A percentile compares a stretch with the other conserved stretches of the same genome.
These are phyloP conservation scores for Echiichthys vipera DNA, from an alignment of 2,797 vertebrate species.

Conservation along the genomic window DNA sequence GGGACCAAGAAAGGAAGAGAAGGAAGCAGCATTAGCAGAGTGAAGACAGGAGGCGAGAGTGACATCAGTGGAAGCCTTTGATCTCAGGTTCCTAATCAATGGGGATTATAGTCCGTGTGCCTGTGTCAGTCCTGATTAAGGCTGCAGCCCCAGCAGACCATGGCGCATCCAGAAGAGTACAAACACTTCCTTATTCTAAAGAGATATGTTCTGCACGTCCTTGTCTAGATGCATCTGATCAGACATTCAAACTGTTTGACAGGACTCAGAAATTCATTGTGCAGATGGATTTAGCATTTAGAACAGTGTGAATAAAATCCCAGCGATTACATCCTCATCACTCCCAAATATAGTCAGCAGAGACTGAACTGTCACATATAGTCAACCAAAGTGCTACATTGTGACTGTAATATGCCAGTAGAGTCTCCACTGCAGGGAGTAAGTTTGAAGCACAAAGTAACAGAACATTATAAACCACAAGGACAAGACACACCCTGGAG, in stretches of 20 bases:
- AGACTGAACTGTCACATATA: slow-evolving; percentile 29
- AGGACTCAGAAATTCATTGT: slow-evolving; percentile 10
- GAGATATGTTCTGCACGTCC: slow-evolving; percentile 4
- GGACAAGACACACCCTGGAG: slow-evolving; percentile 44
- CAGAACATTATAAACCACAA: slow-evolving; percentile 40
- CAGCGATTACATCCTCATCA: slow-evolving; percentile 18
- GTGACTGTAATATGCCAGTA: slow-evolving; percentile 24
- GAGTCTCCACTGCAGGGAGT: slow-evolving; percentile 12
- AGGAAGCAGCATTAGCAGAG: slow-evolving; percentile 27
- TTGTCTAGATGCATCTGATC: slow-evolving; percentile 27
- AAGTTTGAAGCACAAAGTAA: slow-evolving; percentile 32
- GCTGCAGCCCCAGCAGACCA: slow-evolving; percentile 39
- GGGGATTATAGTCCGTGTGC: slow-evolving; percentile 79
- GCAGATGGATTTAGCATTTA: slow-evolving; percentile 28
- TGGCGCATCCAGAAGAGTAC: slow-evolving; percentile 33
- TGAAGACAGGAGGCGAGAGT: slow-evolving; percentile 64
- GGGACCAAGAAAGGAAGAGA: slow-evolving; percentile 11
- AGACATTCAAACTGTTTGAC: slow-evolving; percentile 5
- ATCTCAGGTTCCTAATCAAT: slow-evolving; percentile 82
- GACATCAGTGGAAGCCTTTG: slow-evolving; percentile 80
- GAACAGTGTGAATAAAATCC: slow-evolving; percentile 10
- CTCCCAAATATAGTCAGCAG: slow-evolving; percentile 12
- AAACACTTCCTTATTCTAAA: slow-evolving; percentile 33
- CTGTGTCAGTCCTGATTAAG: slow-evolving; percentile 75
- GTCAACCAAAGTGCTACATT: slow-evolving; percentile 17